Base-by-base conservation (phyloP, 2,113 vertebrate genomes). In the Halichoeres trimaculatus region DNA sequence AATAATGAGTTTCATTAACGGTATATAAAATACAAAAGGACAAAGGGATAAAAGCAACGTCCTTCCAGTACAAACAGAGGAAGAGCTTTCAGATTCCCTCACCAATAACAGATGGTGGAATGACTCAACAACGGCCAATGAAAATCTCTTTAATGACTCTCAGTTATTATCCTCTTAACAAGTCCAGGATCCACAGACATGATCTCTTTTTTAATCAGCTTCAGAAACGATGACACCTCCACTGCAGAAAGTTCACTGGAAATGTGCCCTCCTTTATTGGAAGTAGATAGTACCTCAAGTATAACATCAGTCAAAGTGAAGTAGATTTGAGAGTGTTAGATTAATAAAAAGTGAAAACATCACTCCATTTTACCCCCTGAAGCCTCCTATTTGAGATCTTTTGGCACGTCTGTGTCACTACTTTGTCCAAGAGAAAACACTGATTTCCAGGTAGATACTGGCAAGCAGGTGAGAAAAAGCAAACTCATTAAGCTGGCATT, bases 91-190 rank as follows among this genome's bases (percentile, higher is more conserved):
- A 60, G 12, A 51, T 57, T 12, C 63, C 34, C 50, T 40, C 50
- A 52, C 43, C 52, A 36, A 64, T 10, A 82, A 59, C 83, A 84
- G 56, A 86, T 70, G 67, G 56, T 64, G 52, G 13, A 66, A 68
- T 67, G 65, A 84, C 63, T 80, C 52, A 74, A 78, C 38, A 74
- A 74, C 38, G 51, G 45, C 55, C 63, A 58, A 48, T 57, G 51
- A 80, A 74, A 79, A 70, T 63, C 70, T 65, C 66, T 58, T 69
- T 47, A 61, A 55, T 40, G 54, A 76, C 40, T 35, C 26, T 64
- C 52, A 64, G 26, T 70, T 59, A 79, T 71, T 74, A 82, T 70
- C 61, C 48, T 60, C 51, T 78, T 40, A 70, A 36, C 48, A 69
- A 47, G 26, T 48, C 30, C 8, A 30, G 43, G n/a, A 56, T 67